phyloP scores from a whole-genome alignment of 2,113 vertebrate genomes.

The Gymnogyps californianus region DNA sequence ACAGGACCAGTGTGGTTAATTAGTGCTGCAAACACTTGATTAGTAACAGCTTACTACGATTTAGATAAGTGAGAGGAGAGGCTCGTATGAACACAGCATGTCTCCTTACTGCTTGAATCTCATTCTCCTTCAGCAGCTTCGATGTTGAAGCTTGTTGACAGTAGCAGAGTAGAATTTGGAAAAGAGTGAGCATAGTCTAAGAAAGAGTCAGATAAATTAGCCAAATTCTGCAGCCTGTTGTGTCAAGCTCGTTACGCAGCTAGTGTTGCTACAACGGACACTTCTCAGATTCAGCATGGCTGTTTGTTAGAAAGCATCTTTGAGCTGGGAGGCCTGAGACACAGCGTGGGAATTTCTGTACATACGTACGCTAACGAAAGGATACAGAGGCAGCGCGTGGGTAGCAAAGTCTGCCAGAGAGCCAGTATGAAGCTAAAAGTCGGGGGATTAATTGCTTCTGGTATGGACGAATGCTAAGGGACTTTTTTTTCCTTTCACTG shows the following conservation, averaged over 20 bases:
- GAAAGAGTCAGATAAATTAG: background rate
- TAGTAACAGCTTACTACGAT: background rate
- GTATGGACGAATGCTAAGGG: background rate
- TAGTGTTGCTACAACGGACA: background rate
- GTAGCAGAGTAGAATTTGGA: background rate
- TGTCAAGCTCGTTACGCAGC: background rate
- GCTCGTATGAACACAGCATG: fast-evolving
- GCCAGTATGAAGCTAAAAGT: background rate
- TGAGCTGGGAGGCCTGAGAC: background rate
- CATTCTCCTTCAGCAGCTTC: background rate
- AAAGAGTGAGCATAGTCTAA: background rate
- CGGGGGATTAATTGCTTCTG: background rate
- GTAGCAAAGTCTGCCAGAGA: background rate
- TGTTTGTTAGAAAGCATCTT: background rate
- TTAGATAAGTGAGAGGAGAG: background rate
- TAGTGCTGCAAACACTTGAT: background rate
- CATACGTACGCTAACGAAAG: fast-evolving
- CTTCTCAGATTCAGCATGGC: background rate
- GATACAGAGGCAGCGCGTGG: background rate
- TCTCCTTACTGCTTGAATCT: background rate
- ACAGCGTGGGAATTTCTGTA: background rate
- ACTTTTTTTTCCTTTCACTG: background rate
- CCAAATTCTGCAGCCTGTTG: background rate
- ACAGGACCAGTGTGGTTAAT: background rate
- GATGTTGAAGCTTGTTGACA: background rate